Conservation (phyloP, 1,140 invertebrate species). For the Calycopis cecrops region DNA sequence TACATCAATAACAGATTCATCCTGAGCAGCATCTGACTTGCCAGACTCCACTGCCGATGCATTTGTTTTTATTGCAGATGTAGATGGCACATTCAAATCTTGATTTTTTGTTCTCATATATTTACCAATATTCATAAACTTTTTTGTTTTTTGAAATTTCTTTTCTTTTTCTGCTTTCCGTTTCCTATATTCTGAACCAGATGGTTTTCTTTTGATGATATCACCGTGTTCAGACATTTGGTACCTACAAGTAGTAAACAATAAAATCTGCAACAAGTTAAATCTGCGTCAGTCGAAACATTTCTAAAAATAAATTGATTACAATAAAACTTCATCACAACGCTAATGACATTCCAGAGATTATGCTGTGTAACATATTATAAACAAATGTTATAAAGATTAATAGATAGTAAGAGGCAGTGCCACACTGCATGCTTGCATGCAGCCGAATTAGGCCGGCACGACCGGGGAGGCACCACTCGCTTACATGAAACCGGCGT, state of each 20-base stretch:
- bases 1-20: slow-evolving; percentile 29
- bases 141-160: slow-evolving; percentile 23
- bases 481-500: too few relatives aligned
- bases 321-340: slow-evolving; percentile 9
- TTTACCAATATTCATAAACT: slow-evolving; percentile 20
- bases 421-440: not conserved
- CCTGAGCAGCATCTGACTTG: slow-evolving; percentile 26
- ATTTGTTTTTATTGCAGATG: slow-evolving; percentile 32
- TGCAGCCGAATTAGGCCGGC: too few relatives aligned
- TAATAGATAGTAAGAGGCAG: too few relatives aligned
- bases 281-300: slow-evolving; percentile 21
- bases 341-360: not conserved
- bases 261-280: slow-evolving; percentile 28
- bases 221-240: slow-evolving; percentile 28
- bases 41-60: slow-evolving; percentile 28
- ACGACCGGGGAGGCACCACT: too few relatives aligned
- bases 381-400: too few relatives aligned
- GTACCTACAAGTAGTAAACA: too few relatives aligned
- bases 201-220: slow-evolving; percentile 26
- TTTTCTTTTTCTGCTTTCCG: slow-evolving; percentile 33
- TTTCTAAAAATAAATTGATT: slow-evolving; percentile 25
- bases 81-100: slow-evolving; percentile 31
- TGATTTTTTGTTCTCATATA: slow-evolving; percentile 30
- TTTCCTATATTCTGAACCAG: slow-evolving; percentile 28
- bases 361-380: not conserved